These are phyloP conservation scores for Fabriciana adippe DNA, from an alignment of 2,888 invertebrate species.

Conservation along the genomic window DNA sequence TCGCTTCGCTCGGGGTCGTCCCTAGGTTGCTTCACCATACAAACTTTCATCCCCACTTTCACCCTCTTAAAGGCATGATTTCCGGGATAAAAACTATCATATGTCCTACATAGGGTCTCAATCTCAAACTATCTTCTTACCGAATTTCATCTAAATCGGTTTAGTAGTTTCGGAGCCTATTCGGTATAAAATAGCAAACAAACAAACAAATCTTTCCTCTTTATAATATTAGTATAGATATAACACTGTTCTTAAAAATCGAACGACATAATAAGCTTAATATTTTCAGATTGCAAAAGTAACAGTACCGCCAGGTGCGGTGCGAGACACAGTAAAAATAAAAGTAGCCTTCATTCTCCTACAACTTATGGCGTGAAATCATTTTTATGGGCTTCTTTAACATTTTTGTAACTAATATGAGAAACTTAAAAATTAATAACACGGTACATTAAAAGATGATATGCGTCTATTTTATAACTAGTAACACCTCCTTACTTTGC, in stretches of 20 bases:
- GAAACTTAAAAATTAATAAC: not conserved
- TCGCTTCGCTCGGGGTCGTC: no score
- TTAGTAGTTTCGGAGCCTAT: no score
- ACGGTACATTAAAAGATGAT: not conserved
- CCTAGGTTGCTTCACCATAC: no score
- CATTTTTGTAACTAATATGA: conserved; percentile 11
- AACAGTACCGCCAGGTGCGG: conserved; percentile 54
- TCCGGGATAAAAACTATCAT: no score
- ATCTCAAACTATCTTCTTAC: no score
- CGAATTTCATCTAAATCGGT: no score
- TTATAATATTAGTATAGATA: not conserved
- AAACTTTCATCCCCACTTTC: no score
- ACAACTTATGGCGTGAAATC: conserved; percentile 32
- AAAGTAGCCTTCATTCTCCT: conserved; percentile 37
- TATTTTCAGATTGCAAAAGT: conserved; percentile 26
- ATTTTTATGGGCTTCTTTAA: conserved; percentile 31
- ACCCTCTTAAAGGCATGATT: no score
- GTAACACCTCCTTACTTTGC: no score
- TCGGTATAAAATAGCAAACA: not conserved
- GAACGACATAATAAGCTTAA: conserved; percentile 14
- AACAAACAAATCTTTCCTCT: no score
- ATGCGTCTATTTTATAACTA: not conserved
- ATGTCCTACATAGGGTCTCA: no score
- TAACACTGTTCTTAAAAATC: conserved; percentile 10
- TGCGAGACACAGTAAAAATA: conserved; percentile 47